Conservation (phyloP, 2,113 vertebrate species). For the Megaceryle maxima region DNA sequence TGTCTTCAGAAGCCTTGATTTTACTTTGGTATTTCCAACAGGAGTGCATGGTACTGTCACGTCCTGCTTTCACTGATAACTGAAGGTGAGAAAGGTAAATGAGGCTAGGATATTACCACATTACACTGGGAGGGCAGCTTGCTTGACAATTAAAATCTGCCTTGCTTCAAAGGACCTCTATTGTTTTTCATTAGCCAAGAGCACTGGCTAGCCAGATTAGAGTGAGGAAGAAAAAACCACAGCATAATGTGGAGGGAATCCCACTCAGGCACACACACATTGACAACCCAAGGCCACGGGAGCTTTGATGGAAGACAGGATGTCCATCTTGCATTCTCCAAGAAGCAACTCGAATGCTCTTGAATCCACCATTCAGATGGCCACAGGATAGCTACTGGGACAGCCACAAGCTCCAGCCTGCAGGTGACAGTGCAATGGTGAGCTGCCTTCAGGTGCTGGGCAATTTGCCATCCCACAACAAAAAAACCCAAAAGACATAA, state of each 20-base stretch:
- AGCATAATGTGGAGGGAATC: not conserved
- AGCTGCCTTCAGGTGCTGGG: not conserved
- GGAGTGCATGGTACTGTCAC: not conserved
- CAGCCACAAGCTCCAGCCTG: not conserved
- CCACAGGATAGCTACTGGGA: not conserved
- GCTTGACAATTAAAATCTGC: not conserved
- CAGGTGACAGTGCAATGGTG: accelerated
- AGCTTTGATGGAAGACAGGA: not conserved
- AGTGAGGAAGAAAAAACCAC: not conserved
- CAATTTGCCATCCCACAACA: not conserved
- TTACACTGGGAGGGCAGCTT: not conserved
- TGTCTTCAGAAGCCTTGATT: not conserved
- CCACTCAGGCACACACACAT: not conserved
- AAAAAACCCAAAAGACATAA: not conserved
- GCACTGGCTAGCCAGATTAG: not conserved
- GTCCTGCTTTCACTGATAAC: not conserved
- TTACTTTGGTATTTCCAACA: not conserved
- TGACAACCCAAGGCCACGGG: not conserved
- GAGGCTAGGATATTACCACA: not conserved
- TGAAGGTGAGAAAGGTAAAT: not conserved
- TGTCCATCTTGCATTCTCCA: not conserved
- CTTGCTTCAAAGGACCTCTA: not conserved
- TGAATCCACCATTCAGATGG: not conserved
- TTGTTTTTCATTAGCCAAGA: not conserved
- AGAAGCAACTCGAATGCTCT: not conserved